Base-by-base conservation (phyloP, 2,113 vertebrate genomes). In the Hemichromis elongatus region DNA sequence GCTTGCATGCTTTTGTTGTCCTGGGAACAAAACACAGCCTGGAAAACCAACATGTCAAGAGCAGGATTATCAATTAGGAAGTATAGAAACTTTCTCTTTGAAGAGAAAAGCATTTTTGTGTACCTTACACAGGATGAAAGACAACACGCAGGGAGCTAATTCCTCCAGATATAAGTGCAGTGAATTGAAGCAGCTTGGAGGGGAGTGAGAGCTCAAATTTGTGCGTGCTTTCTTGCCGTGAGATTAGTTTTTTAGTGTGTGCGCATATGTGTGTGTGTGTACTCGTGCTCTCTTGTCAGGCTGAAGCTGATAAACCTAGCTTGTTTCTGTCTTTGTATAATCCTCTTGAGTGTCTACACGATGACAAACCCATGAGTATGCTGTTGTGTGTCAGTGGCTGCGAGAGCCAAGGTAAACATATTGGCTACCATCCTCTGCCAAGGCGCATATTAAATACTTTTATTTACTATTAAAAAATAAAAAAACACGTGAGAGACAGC, bases 251-350 rank as follows among this genome's bases (percentile, higher is more conserved):
- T 75, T 78, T 81, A 54, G 56, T 19, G 61, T 79, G 40, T 83
- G 81, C 52, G 42, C 40, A 9, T n/a, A 75, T 30, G 16, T 45
- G 56, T 37, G 80, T 63, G 59, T 50, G 45, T 75, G 83, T 86
- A 24, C 68, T 75, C 75, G 30, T 81, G 77, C 56, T 30, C 26
- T 82, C 18, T 24, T 78, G 35, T 61, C 37, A 40, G 86, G 63
- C 47, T 61, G 54, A 80, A 70, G 87, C 75, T 90, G 94, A 96
- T 95, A 93, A 92, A 95, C 79, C 68, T 92, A 52, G 83, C 81
- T 93, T 92, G 88, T 92, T 95, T 93, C 85, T 91, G 86, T 87
- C 86, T 84, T 87, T 85, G 55, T 89, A 81, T 95, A 95, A 94
- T 92, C 93, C 93, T 81, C 88, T 45, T 35, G 79, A 86, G 89